Conservation (phyloP, 2,797 vertebrate species). For the Echiichthys vipera region DNA sequence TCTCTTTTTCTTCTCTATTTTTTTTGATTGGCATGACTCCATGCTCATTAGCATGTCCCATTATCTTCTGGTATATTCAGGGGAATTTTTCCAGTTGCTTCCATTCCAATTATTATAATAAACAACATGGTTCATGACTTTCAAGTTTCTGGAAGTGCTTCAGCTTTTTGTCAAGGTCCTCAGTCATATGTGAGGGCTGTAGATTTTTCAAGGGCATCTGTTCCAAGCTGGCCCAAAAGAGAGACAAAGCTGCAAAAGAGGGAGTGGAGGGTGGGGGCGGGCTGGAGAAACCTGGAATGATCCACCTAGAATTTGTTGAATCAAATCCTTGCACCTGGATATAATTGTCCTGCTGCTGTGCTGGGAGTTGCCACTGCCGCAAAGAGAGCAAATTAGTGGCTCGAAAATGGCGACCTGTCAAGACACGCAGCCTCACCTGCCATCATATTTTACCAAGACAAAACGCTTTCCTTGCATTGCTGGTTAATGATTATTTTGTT, state of each 20-base stretch:
- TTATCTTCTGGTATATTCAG: conserved; percentile 85
- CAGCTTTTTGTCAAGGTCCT: conserved; percentile 85
- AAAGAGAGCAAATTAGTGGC: conserved; percentile 96
- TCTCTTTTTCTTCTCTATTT: conserved; percentile 50
- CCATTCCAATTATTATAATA: conserved; percentile 86
- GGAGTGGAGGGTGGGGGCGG: conserved; percentile 66
- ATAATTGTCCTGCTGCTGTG: conserved; percentile 96
- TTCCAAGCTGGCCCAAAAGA: conserved; percentile 88
- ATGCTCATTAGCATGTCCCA: conserved; percentile 86
- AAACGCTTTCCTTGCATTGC: conserved; percentile 83
- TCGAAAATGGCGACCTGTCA: conserved; percentile 94
- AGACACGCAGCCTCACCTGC: conserved; percentile 91
- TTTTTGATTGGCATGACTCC: conserved; percentile 84
- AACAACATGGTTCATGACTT: conserved; percentile 86
- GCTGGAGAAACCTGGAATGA: conserved; percentile 86
- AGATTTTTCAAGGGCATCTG: conserved; percentile 92
- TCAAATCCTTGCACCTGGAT: conserved; percentile 99
- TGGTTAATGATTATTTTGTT: conserved; percentile 72
- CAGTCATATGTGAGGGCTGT: conserved; percentile 80
- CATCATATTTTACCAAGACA: conserved; percentile 88
- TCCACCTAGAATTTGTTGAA: conserved; percentile 98
- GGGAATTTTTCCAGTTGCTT: conserved; percentile 83
- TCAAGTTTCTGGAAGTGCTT: conserved; percentile 87
- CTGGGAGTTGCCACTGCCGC: conserved; percentile 93
- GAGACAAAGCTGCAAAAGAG: conserved; percentile 70